phyloP scores from a whole-genome alignment of 2,113 vertebrate genomes.

The Pygoscelis antarcticus region DNA sequence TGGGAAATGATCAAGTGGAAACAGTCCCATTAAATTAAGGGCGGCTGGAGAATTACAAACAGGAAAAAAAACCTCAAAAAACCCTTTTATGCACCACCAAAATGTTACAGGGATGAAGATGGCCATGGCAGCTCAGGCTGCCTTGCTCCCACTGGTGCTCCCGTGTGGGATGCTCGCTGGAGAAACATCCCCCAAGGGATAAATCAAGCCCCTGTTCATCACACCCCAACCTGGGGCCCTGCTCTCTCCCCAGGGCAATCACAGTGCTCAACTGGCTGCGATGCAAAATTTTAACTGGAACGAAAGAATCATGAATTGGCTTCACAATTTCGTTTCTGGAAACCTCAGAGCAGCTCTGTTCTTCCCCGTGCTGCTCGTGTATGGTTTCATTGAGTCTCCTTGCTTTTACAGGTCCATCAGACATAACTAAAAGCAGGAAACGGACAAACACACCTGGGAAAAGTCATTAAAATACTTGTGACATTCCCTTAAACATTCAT shows the following conservation, averaged over 20 bases:
- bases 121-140: background rate
- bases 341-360: background rate
- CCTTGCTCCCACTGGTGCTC: background rate
- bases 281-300: background rate
- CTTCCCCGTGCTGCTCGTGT: fast-evolving
- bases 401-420: background rate
- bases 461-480: background rate
- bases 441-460: background rate
- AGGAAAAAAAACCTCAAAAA: background rate
- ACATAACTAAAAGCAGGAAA: background rate
- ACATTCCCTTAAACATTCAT: background rate
- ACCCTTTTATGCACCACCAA: background rate
- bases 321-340: background rate
- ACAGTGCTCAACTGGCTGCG: background rate
- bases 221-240: background rate
- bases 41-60: background rate
- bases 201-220: background rate
- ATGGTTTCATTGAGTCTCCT: background rate
- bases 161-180: background rate
- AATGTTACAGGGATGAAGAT: background rate
- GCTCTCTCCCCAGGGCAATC: background rate
- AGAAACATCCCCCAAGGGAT: background rate
- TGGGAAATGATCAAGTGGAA: background rate
- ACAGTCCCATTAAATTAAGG: background rate
- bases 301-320: background rate